Evolutionary conservation across 2,797 vertebrate species (phyloP).

Genomic region (Syndactyla subalaris): DNA sequence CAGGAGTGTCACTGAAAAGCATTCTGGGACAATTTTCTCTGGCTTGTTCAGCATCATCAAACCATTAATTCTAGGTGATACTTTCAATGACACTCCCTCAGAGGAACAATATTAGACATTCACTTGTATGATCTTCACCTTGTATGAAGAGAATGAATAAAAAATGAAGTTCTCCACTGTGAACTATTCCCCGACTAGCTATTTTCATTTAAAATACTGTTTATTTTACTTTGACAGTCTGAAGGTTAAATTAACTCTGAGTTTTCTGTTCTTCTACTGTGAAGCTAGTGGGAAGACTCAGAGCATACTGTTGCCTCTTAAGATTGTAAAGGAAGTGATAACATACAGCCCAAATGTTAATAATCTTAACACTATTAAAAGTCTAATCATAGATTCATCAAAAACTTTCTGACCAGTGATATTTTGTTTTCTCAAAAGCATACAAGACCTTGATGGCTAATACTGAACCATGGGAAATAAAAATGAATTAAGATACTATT

Average conservation of each 20-base stretch:
- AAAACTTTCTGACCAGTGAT: background rate
- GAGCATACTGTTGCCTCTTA: background rate
- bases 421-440: background rate
- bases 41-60: conserved; percentile 42
- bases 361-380: background rate
- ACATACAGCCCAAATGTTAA: background rate
- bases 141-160: conserved; percentile 81
- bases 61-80: conserved; percentile 67
- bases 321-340: background rate
- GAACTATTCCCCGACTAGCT: conserved; percentile 74
- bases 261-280: conserved; percentile 45
- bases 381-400: background rate
- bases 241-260: conserved; percentile 79
- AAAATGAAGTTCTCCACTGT: conserved; percentile 77
- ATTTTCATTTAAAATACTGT: conserved; percentile 79
- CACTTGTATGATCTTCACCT: conserved; percentile 74
- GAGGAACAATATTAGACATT: conserved; percentile 74
- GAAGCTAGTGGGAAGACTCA: background rate
- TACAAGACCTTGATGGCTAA: background rate
- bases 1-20: conserved; percentile 5
- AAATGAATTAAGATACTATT: background rate
- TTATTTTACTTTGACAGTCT: conserved; percentile 78
- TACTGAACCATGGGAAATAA: background rate
- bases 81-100: conserved; percentile 53
- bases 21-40: conserved; percentile 18